phyloP scores from a whole-genome alignment of 2,888 invertebrate genomes.

The Pyralis farinalis region DNA sequence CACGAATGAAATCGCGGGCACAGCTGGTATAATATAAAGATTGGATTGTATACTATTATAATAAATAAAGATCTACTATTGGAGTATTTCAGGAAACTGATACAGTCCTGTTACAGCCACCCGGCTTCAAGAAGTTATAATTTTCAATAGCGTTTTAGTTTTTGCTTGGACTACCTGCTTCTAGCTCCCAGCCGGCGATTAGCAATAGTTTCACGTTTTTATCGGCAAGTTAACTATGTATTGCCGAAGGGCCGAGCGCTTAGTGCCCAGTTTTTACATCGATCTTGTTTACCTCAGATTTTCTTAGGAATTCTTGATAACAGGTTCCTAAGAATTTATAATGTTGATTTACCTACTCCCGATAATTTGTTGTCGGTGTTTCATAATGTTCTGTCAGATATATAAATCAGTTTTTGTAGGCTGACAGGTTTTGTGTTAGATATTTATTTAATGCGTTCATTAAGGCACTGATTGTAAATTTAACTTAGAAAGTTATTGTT shows the following conservation, averaged over 20 bases:
- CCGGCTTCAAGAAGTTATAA: constrained; percentile 8
- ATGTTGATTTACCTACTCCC: constrained; percentile 25
- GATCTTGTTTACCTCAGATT: constrained; percentile 37
- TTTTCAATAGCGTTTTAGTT: constrained; percentile 10
- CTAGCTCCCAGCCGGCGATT: constrained; percentile 4
- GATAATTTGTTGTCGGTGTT: constrained; percentile 14
- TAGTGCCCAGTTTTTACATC: constrained; percentile 46
- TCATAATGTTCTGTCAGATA: constrained; percentile 3
- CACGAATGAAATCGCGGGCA: too few species aligned
- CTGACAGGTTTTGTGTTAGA: neutral
- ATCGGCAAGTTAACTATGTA: constrained; percentile 22
- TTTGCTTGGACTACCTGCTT: constrained; percentile 9
- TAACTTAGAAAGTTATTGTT: too few species aligned
- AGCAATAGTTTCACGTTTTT: constrained; percentile 10
- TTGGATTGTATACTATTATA: too few species aligned
- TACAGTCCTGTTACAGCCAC: constrained; percentile 1
- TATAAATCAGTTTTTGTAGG: neutral
- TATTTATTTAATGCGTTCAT: neutral
- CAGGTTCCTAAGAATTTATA: constrained; percentile 30
- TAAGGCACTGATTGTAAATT: too few species aligned
- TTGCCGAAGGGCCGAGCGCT: constrained; percentile 37
- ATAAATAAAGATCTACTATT: too few species aligned
- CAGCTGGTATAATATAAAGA: too few species aligned
- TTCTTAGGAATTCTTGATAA: constrained; percentile 44
- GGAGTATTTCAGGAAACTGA: constrained; percentile 1